Conservation (phyloP, 2,797 vertebrate species). For the Acipenser ruthenus region DNA sequence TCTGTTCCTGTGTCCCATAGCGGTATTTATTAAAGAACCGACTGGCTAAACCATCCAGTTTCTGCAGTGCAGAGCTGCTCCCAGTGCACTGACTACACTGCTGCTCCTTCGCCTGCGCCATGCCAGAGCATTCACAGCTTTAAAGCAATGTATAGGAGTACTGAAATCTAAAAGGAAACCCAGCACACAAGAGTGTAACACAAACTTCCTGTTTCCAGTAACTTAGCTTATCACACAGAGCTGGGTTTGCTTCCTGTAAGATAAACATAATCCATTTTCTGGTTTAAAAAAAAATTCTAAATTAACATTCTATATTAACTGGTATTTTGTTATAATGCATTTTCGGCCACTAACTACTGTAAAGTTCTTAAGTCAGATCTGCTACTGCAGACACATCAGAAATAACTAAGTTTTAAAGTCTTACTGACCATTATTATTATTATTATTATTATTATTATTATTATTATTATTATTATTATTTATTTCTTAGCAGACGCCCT, state of each 20-base stretch:
- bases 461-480: too few species aligned
- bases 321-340: not conserved
- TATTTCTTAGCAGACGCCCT: too few species aligned
- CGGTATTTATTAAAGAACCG: constrained; percentile 78
- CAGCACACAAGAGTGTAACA: constrained; percentile 32
- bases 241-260: constrained; percentile 59
- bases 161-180: constrained; percentile 23
- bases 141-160: constrained; percentile 1
- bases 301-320: not conserved
- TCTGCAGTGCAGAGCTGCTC: constrained; percentile 63
- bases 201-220: constrained; percentile 79
- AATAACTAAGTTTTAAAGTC: not conserved
- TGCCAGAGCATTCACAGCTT: constrained; percentile 30
- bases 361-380: not conserved
- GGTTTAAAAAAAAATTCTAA: not conserved
- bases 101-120: constrained; percentile 77
- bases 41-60: constrained; percentile 72
- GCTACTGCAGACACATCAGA: not conserved
- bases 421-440: too few species aligned
- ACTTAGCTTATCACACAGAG: constrained; percentile 49
- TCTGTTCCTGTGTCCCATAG: constrained; percentile 70
- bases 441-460: too few species aligned
- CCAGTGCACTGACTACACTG: constrained; percentile 46
- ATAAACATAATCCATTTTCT: constrained; percentile 11
- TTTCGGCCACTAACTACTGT: not conserved